Evolutionary conservation across 1,140 invertebrate genomes (phyloP), one percentile per base, ranked within the genome.

Genomic region (Lordiphosa stackelbergi): DNA sequence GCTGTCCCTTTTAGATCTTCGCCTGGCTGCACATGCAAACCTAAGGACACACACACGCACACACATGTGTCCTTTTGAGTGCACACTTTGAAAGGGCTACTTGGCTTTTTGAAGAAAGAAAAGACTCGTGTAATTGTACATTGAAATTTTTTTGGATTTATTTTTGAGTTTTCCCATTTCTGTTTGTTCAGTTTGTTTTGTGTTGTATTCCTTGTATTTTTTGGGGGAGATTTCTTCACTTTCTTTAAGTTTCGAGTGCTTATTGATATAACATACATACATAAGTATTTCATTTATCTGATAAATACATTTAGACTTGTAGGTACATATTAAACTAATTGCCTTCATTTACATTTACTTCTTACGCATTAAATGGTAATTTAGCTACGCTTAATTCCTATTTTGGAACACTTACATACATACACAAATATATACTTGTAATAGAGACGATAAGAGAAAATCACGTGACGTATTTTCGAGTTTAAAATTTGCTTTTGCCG

Each of bases 11-110:
- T 79, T 64, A 79, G 75, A 79, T 79, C 75, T 81, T 49, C 63
- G 77, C 75, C 49, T 75, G 61, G 57, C 53, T 81, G 75, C 75
- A 81, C 75, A 81, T 81, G 75, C 75, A 79, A 79, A 79, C 75
- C 71, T 58, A 55, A 37, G 40, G 46, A 51, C 35, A 31, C 37
- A 28, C 34, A 13, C 10, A 40, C 24, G 12, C 28, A 22, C 9
- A 24, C 41, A 13, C 35, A 6, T 12, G 12, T 71, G 75, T 75
- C 75, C 75, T 74, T 81, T 74, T 75, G 70, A 79, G 75, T 81
- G 75, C 71, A 75, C 75, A 75, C 58, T 74, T 81, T 81, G 66
- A 79, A 79, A 79, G 68, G 77, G 75, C 75, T 79, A 79, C 77
- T 79, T 74, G 51, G 66, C 62, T 79, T 51, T 31, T 42, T 1